A percentile compares a stretch with the other conserved stretches of the same genome.
These are phyloP conservation scores for Dryoscopus gambensis DNA, from an alignment of 2,113 vertebrate species.

Conservation along the genomic window DNA sequence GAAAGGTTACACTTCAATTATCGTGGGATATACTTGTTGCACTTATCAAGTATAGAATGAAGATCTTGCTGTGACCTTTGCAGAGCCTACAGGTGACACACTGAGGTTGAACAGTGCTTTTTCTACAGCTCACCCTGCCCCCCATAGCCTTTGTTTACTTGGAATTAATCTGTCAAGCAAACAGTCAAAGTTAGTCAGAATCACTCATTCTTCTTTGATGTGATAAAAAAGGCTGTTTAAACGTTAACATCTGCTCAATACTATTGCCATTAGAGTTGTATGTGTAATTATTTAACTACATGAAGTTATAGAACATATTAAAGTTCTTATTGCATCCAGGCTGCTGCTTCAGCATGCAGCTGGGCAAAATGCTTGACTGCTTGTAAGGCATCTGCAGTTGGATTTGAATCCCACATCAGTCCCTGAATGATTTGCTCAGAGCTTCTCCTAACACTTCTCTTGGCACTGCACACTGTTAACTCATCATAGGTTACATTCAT, in stretches of 20 bases:
- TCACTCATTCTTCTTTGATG: neutral
- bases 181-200: neutral
- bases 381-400: neutral
- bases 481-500: neutral
- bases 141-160: neutral
- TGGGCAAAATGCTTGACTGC: neutral
- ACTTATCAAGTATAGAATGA: neutral
- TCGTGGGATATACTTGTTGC: neutral
- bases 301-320: neutral
- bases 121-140: neutral
- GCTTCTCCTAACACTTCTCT: constrained; percentile 5
- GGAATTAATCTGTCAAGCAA: neutral
- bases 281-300: neutral
- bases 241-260: neutral
- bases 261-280: neutral
- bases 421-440: neutral
- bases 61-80: neutral
- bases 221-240: neutral
- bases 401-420: neutral
- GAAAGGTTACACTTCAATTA: neutral
- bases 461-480: neutral
- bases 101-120: neutral
- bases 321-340: neutral
- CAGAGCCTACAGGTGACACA: neutral
- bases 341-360: neutral